Conservation (phyloP, 2,797 vertebrate genomes). For the Acanthis flammea region DNA sequence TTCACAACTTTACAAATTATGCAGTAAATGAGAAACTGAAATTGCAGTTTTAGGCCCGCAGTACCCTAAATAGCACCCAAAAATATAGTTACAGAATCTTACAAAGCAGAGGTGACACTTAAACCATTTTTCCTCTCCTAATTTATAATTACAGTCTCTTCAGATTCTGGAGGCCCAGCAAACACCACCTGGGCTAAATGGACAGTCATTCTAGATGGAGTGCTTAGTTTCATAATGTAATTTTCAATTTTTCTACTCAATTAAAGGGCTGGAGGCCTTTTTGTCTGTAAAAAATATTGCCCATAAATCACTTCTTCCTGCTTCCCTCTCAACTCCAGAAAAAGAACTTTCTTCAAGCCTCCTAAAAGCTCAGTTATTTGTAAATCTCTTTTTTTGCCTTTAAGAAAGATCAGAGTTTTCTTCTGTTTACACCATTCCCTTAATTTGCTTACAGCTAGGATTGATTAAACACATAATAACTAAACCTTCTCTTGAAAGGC, state of each 20-base stretch:
- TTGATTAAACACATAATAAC: slow-evolving; percentile 67
- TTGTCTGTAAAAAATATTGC: not conserved
- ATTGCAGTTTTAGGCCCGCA: not conserved
- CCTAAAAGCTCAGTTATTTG: not conserved
- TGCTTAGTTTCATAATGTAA: not conserved
- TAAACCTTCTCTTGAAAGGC: slow-evolving; percentile 38
- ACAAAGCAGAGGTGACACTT: not conserved
- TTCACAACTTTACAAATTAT: not conserved
- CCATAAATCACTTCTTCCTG: not conserved
- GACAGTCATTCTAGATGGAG: not conserved
- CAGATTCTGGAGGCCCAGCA: not conserved
- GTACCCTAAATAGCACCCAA: not conserved
- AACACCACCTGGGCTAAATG: not conserved
- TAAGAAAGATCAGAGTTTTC: not conserved
- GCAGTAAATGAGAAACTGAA: not conserved
- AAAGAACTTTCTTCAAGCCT: not conserved
- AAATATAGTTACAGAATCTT: not conserved
- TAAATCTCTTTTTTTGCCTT: slow-evolving; percentile 26
- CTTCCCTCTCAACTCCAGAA: not conserved
- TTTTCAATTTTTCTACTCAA: not conserved
- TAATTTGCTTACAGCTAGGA: slow-evolving; percentile 51
- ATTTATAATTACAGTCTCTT: not conserved
- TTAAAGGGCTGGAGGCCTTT: not conserved
- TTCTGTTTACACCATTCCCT: slow-evolving; percentile 4
- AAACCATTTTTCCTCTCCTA: not conserved